Evolutionary conservation across 2,888 invertebrate genomes (phyloP), one percentile per base, ranked within the genome.

Genomic region (Schrankia costaestrigalis): DNA sequence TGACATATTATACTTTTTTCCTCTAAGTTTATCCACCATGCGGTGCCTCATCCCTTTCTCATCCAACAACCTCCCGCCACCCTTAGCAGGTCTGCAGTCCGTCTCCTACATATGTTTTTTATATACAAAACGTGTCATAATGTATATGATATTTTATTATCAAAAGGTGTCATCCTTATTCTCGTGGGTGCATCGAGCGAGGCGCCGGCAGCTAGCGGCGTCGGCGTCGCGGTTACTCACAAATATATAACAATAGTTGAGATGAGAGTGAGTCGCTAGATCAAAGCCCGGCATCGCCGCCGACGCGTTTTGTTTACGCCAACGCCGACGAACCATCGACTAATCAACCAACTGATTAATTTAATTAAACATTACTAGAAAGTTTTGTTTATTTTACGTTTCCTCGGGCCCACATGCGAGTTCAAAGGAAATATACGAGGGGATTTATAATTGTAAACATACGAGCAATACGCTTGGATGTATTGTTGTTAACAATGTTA

Each of bases 321-420:
- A 63, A 69, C 74, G 75, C 78, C 75, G 72, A 57, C 77, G 73
- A 71, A 75, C 81, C 85, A 84, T 84, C 85, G 85, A 78, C 86
- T 83, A 86, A 87, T 86, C 86, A 85, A 78, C 80, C 82, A 73
- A 77, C 85, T 86, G 86, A 87, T 86, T 87, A 87, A 87, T 86
- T 87, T 85, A 87, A 87, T 86, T 87, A 86, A 86, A 87, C 86
- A 86, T 86, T 83, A 86, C 86, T 77, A 86, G 86, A 87, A 86
- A 86, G 86, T 84, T 86, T 64, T 87, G 86, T 87, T 87, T 87
- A 84, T 78, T 78, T 74, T 76, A 78, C 78, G 80, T 82, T 85
- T 85, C 85, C 85, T 82, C 77, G 82, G 85, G 83, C 83, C 84
- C 84, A 84, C 86, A 81, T 82, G 84, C 74, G 76, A 76, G 84